Evolutionary conservation across 2,113 vertebrate genomes (phyloP).

Genomic region (Conger conger): DNA sequence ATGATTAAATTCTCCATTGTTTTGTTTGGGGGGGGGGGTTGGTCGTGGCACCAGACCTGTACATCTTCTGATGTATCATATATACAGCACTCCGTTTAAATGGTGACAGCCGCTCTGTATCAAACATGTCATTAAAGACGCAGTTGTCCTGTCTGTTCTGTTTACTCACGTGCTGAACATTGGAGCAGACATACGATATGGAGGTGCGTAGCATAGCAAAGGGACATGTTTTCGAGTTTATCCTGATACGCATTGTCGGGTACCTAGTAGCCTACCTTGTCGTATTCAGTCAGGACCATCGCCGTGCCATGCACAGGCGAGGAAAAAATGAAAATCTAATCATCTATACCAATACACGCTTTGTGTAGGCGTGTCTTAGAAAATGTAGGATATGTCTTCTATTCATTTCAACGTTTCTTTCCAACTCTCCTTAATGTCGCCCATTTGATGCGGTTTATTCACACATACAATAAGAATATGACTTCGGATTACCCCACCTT

Average conservation of each 20-base stretch:
- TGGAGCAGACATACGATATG: neutral
- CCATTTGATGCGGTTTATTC: neutral
- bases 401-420: neutral
- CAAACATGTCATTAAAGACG: neutral
- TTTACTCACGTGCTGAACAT: neutral
- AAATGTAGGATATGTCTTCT: too few species aligned
- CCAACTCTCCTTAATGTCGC: neutral
- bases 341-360: neutral
- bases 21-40: neutral
- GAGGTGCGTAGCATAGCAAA: neutral
- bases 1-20: neutral
- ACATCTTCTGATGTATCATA: neutral
- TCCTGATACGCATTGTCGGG: neutral
- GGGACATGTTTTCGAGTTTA: neutral
- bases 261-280: too few species aligned
- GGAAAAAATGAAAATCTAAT: neutral
- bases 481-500: neutral
- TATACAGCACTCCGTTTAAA: neutral
- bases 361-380: neutral
- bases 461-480: neutral
- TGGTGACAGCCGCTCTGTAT: neutral
- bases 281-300: neutral
- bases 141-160: neutral
- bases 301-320: neutral
- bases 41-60: neutral